Base-by-base conservation (phyloP, 2,113 vertebrate genomes). In the Oncorhynchus mykiss region DNA sequence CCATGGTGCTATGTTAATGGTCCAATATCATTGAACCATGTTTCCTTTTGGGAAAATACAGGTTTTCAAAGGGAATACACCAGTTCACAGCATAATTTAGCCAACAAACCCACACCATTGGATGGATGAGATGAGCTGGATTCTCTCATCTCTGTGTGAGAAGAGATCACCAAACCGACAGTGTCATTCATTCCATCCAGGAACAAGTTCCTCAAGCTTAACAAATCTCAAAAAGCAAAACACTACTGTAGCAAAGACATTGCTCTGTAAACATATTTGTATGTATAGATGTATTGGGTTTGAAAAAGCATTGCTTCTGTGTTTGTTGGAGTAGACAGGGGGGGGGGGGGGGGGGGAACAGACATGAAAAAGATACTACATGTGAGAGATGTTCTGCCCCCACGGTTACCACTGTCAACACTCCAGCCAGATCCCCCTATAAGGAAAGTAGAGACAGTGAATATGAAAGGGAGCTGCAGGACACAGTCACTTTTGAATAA, bases 191-290 rank as follows among this genome's bases (percentile, higher is more conserved):
- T 84, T 77, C 78, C 59, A 80, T 83, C 82, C 84, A 16, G 24
- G 67, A 80, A 72, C 83, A 78, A 82, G 83, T 78, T 80, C 83
- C 70, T 65, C 84, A 87, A 80, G 78, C 76, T 54, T 54, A 82
- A 82, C 86, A 29, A 60, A 80, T 67, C 78, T 60, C 70, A 81
- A 78, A 80, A 81, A 79, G 78, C 18, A 70, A 31, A 81, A 82
- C 83, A 81, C 80, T 74, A 78, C 82, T 77, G 85, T 81, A 81
- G 82, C 88, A 78, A 86, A 81, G 85, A 86, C 84, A 84, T 87
- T 89, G 87, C 85, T 92, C 87, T 84, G 87, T 90, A 85, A 90
- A 90, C 88, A 85, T 74, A 88, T 85, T 89, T 90, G 85, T 91
- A 87, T 93, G 92, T 93, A 92, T 83, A 87, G 79, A 88, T 84